Evolutionary conservation across 2,113 vertebrate genomes (phyloP), one percentile per base, ranked within the genome.

Genomic region (Monopterus albus): DNA sequence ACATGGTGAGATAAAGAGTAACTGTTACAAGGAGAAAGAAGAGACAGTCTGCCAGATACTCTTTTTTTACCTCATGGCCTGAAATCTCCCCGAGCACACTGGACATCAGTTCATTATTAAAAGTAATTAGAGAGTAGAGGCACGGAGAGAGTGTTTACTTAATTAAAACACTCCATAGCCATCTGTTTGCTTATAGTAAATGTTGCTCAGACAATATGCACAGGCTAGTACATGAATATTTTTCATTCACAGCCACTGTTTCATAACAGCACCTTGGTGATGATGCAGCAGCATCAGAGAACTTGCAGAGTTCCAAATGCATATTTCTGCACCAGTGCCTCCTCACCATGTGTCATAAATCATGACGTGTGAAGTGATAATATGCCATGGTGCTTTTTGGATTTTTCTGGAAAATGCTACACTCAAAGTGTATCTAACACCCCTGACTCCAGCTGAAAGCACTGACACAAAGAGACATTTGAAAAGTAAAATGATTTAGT

Each of bases 131-230:
- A 25, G 63, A 81, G 55, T 21, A 61, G 53, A 77, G 51, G 62
- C 65, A 72, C 58, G 40, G 61, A 67, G 72, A 72, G 84, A 59
- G 13, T 49, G 64, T 87, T 90, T 65, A 82, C 77, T 86, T 91
- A 74, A 90, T 88, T 89, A 88, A 89, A 89, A 81, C 65, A 67
- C 67, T 79, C 76, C 43, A 89, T 84, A 78, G 60, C 85, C 86
- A 87, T 87, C 89, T 89, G 88, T 84, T 88, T 89, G 81, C 64
- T 68, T 67, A 64, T 49, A 70, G 42, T 83, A 71, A 79, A 87
- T 70, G 56, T 79, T 83, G 59, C 62, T 76, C 59, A 69, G 62
- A 87, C 80, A 79, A 67, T 51, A 58, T 64, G 39, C 46, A 35
- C 40, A n/a, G 57, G 42, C n/a, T 18, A 18, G 66, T 35, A 31